Base-by-base conservation (phyloP, 1,140 invertebrate species). In the Sinonovacula constricta region DNA sequence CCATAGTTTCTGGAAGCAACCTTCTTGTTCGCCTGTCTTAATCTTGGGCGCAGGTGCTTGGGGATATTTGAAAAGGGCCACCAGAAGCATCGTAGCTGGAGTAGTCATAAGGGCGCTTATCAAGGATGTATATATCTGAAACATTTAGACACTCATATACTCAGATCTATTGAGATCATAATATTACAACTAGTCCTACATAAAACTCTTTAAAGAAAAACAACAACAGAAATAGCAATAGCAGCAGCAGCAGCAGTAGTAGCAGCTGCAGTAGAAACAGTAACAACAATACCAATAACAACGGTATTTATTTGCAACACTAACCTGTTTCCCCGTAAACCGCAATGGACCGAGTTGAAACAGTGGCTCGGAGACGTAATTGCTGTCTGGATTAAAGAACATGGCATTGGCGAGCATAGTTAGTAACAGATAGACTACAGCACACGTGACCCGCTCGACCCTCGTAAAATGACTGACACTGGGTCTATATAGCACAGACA, bases 391-490 rank as follows among this genome's bases (percentile, higher is more conserved):
- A 39, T 88, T 89, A 80, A 91, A 92, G 82, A 88, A 92, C 91
- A 92, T 91, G 68, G 88, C 89, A 79, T 92, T 92, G 49, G 90
- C 85, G 31, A 91, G 89, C 91, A 92, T 92, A 10, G 90, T 91
- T 28, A 90, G 84, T 67, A 91, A 91, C 3, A 91, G 83, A 15
- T 91, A 81, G 0, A 88, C 87, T 68, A 91, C 82, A 74, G 90
- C 91, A 70, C 91, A 91, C 0, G 89, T 89, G 12, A 91, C 80
- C 28, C 91, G 82, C 83, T 91, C 91, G n/a, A 91, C 85, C 18
- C 91, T 82, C 10, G 90, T 92, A 80, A 91, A 92, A 57, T 81
- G 86, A 78, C 89, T 91, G 39, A 85, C 80, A 0, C 88, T 87
- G 22, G 90, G 90, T 18, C 90, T 66, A 30, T 89, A 87, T 54